Conservation (phyloP, 2,113 vertebrate genomes). For the Corythornis vintsioides region DNA sequence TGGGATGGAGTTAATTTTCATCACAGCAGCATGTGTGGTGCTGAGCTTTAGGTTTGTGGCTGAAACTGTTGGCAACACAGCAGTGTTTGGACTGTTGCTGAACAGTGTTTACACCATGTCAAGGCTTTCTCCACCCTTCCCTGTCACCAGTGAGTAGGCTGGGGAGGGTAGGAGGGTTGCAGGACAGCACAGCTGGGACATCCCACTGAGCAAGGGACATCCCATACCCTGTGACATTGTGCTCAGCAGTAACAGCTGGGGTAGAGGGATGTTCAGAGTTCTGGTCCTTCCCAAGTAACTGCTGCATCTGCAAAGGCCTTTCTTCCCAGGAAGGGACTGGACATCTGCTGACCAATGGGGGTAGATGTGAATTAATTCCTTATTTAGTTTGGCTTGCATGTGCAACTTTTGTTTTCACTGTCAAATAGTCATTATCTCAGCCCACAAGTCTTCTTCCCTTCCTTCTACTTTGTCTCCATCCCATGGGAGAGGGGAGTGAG, state of each 20-base stretch:
- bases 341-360: neutral
- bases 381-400: neutral
- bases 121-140: neutral
- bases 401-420: neutral
- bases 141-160: neutral
- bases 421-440: neutral
- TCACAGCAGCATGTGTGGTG: neutral
- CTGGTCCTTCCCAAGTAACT: rapidly evolving
- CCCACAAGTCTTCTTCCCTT: neutral
- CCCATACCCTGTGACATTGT: rapidly evolving
- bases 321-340: neutral
- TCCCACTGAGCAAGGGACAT: neutral
- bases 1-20: neutral
- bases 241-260: neutral
- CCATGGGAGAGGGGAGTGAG: neutral
- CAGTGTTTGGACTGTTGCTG: neutral
- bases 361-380: neutral
- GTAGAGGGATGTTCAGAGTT: neutral
- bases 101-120: neutral
- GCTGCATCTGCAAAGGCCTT: neutral
- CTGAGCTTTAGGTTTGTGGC: neutral
- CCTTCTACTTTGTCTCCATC: rapidly evolving
- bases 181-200: neutral
- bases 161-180: neutral
- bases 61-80: neutral